Conservation (phyloP, 2,888 invertebrate species). For the Plusia festucae region DNA sequence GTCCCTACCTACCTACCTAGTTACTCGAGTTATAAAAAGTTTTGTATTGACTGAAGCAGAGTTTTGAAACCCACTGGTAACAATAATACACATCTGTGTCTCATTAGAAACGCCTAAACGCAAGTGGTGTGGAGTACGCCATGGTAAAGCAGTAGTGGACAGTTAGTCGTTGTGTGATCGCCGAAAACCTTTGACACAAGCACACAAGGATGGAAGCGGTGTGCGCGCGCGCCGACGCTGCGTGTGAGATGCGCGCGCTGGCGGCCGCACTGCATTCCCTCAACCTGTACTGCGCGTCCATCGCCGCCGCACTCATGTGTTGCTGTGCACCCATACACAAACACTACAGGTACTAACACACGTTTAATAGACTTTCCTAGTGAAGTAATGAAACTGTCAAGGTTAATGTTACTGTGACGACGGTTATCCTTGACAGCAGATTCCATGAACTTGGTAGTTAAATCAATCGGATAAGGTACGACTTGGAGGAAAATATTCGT, state of each 20-base stretch:
- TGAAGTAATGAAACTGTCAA: not conserved
- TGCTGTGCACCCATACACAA: slow-evolving; percentile 76
- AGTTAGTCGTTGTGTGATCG: slow-evolving; percentile 37
- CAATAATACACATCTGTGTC: slow-evolving; percentile 21
- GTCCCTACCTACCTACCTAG: too few species aligned
- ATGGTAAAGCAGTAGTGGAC: slow-evolving; percentile 34
- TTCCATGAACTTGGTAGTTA: not conserved
- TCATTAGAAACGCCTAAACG: slow-evolving; percentile 31
- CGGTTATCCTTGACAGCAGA: not conserved
- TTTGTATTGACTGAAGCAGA: not conserved
- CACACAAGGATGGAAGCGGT: slow-evolving; percentile 76
- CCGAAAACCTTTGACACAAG: slow-evolving; percentile 17
- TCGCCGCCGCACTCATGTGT: slow-evolving; percentile 80
- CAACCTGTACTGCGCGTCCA: slow-evolving; percentile 83
- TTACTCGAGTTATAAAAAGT: slow-evolving; percentile 3
- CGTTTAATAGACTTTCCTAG: slow-evolving; percentile 1
- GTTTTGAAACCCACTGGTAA: not conserved
- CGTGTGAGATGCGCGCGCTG: slow-evolving; percentile 77
- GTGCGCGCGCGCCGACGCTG: slow-evolving; percentile 71
- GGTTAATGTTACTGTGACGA: not conserved
- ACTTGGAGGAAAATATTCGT: not conserved
- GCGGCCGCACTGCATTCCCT: slow-evolving; percentile 80
- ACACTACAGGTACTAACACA: slow-evolving; percentile 65
- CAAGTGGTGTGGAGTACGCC: slow-evolving; percentile 27
- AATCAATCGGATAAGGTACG: not conserved